Evolutionary conservation across 1,140 invertebrate species (phyloP), one percentile per base, ranked within the genome.

Genomic region (Drosophila nebulosa): DNA sequence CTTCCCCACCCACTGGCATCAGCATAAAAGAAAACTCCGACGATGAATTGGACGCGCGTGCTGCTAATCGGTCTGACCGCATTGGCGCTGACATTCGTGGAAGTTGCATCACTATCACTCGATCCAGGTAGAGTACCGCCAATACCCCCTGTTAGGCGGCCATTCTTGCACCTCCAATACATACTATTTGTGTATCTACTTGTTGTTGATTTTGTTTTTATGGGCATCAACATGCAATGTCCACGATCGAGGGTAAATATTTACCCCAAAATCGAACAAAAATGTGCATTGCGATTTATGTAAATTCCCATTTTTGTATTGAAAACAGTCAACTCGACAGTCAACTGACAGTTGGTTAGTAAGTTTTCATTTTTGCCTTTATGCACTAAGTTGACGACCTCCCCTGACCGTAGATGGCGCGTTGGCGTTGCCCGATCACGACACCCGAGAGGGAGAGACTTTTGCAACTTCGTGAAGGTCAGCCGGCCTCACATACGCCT

Each of bases 21-120:
- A 16, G 50, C 60, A 62, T 52, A 22, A 32, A 59, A 61, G 50
- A 67, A 63, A 50, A 42, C 27, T 24, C 30, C 39, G 56, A 61
- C 71, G 64, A 90, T 90, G 89, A 89, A 90, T 89, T 90, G 89
- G 89, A 64, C 79, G 81, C 81, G 83, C 74, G 74, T 90, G 64
- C 64, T 89, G 61, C 70, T 89, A 57, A 64, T 88, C 66, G 83
- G 70, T 27, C 42, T 90, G 69, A 76, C 81, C 84, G 78, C 67
- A 59, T 73, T 80, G 64, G 77, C 75, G 68, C 75, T 90, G 79
- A 70, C 77, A 63, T 67, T 90, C 51, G 72, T 85, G 69, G 81
- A 88, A 64, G 85, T 90, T 83, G 81, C 85, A 76, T 84, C 89
- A 78, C 74, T 90, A 64, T 90, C 89, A 73, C 81, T 90, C 63